Evolutionary conservation across 2,113 vertebrate species (phyloP).

Genomic region (Paramisgurnus dabryanus): DNA sequence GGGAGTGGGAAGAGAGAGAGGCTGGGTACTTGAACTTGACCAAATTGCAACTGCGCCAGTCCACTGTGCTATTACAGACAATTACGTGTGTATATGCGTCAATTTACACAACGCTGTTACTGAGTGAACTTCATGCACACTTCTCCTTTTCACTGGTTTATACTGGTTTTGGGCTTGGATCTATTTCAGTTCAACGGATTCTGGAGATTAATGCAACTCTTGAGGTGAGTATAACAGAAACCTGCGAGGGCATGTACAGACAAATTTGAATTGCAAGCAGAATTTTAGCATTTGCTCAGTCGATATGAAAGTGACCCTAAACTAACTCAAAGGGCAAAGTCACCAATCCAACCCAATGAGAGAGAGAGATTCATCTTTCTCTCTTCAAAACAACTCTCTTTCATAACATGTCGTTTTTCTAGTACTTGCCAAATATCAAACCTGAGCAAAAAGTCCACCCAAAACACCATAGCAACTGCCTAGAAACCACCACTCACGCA

Average conservation of each 20-base stretch:
- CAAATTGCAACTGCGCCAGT: no score
- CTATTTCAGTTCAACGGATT: conserved; percentile 26
- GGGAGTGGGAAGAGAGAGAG: no score
- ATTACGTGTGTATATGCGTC: not conserved
- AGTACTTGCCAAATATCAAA: not conserved
- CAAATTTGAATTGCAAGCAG: conserved; percentile 35
- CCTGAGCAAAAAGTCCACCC: not conserved
- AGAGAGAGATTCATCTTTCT: conserved; percentile 9
- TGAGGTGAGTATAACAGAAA: conserved; percentile 20
- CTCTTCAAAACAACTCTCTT: conserved; percentile 22
- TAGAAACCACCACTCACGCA: not conserved
- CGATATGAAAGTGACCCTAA: conserved; percentile 34
- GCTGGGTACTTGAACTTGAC: no score
- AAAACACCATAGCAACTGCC: not conserved
- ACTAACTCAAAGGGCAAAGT: conserved; percentile 10
- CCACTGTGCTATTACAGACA: no score
- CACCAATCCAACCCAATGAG: conserved; percentile 17
- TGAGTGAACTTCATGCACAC: conserved; percentile 4
- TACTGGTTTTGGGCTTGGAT: conserved; percentile 7
- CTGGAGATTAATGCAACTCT: conserved; percentile 32
- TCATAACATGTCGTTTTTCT: not conserved
- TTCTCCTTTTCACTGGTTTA: not conserved
- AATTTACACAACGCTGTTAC: conserved; percentile 8
- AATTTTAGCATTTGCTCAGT: conserved; percentile 41
- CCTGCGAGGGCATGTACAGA: conserved; percentile 12